Evolutionary conservation across 1,140 invertebrate species (phyloP).

Genomic region (Cotesia typhae): DNA sequence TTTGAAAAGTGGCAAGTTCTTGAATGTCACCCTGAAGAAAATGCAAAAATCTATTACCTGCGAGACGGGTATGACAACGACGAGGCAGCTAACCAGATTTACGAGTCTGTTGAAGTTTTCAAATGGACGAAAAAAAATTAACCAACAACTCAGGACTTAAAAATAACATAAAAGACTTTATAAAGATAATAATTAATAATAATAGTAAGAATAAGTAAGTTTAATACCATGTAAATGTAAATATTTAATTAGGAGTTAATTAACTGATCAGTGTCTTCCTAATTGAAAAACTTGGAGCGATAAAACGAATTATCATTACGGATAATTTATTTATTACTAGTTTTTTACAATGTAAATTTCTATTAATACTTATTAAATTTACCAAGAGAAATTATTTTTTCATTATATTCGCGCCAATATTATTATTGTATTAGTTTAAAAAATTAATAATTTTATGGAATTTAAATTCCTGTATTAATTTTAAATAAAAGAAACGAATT

Average conservation of each 20-base stretch:
- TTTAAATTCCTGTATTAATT: neutral
- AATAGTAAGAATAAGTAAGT: neutral
- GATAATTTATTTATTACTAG: conserved; percentile 18
- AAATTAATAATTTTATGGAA: neutral
- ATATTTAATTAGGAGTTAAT: neutral
- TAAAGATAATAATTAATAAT: neutral
- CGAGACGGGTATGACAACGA: conserved; percentile 66
- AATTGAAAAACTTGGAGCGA: neutral
- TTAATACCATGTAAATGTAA: conserved; percentile 1
- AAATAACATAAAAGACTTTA: conserved; percentile 5
- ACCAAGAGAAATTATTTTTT: neutral
- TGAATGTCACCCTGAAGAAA: conserved; percentile 73
- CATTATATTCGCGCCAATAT: too few relatives aligned
- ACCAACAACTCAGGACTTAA: conserved; percentile 40
- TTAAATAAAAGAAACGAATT: neutral
- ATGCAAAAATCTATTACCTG: conserved; percentile 68
- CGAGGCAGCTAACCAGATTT: conserved; percentile 52
- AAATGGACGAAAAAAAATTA: conserved; percentile 54
- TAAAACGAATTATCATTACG: conserved; percentile 18
- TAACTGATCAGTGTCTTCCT: conserved; percentile 9
- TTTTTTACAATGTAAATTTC: neutral
- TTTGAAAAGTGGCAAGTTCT: conserved; percentile 81
- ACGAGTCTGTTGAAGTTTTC: conserved; percentile 54
- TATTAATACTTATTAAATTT: neutral
- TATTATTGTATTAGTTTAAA: neutral